Evolutionary conservation across 2,797 vertebrate species (phyloP), one percentile per base, ranked within the genome.

Genomic region (Acanthornis magna): DNA sequence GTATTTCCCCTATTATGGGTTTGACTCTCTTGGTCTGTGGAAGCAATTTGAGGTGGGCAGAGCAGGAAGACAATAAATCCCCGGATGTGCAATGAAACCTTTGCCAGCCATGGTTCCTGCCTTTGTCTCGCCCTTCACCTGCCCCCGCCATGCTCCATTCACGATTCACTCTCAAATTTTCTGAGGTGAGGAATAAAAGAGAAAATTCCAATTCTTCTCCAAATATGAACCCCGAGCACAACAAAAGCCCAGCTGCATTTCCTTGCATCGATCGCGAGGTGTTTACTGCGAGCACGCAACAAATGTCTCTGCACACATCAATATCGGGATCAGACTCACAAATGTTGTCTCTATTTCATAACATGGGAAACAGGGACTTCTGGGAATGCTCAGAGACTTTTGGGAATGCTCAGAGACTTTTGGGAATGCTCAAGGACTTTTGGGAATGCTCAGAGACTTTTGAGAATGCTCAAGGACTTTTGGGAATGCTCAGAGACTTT

Each of bases 231-330:
- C 42, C 53, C 2, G 19, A 48, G 47, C 55, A 82, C 51, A 89
- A 53, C 54, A 60, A 77, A 82, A 32, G 7, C 78, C 71, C 84
- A 40, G 75, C 80, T 61, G 55, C 88, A 65, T 79, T 85, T 95
- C 65, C 88, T 78, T 27, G 13, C 83, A 89, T 96, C 6, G 88
- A 95, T 22, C 2, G 14, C 34, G 26, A 91, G 77, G 67, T 92
- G 80, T 80, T 96, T 74, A 71, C 89, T 78, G 70, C 13, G 18
- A 95, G 83, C 93, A 79, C 84, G 89, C 90, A 95, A 77, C 90
- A 94, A 95, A 96, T 67, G 86, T 90, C 88, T 81, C 90, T 79
- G 90, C 90, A 95, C 92, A 85, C 80, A 89, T 77, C 92, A 74
- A 57, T 77, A 36, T 9, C 74, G 84, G 84, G 83, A 87, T 79